Conservation (phyloP, 1,140 invertebrate species). For the Wiebesia pumilae region DNA sequence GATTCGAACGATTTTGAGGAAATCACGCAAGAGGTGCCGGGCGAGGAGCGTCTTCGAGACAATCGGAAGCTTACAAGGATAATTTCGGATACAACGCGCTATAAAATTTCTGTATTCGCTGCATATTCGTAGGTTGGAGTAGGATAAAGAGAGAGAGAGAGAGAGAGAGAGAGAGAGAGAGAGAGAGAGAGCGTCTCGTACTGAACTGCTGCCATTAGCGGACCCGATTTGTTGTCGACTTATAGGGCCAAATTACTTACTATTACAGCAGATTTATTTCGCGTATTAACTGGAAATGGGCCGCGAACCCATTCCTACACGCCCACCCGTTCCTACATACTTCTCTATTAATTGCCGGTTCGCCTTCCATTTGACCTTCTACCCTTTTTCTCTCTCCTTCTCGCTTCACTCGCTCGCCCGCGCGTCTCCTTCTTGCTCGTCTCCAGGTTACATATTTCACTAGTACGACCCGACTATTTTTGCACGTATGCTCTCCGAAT, state of each 20-base stretch:
- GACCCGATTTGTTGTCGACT: slow-evolving; percentile 76
- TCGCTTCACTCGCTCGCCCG: too few species aligned
- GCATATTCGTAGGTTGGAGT: too few species aligned
- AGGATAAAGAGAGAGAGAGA: too few species aligned
- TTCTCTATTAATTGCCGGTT: slow-evolving; percentile 72
- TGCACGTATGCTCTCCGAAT: neutral
- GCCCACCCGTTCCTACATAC: slow-evolving; percentile 60
- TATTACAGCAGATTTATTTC: slow-evolving; percentile 76
- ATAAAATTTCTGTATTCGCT: too few species aligned
- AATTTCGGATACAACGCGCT: too few species aligned
- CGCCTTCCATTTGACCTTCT: neutral
- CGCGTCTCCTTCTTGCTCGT: neutral
- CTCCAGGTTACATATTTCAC: neutral
- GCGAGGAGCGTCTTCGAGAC: too few species aligned
- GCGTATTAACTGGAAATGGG: slow-evolving; percentile 66
- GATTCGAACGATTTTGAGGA: too few species aligned
- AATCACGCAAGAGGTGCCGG: too few species aligned
- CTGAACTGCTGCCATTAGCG: slow-evolving; percentile 68
- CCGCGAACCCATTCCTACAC: slow-evolving; percentile 62
- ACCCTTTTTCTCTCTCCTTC: neutral
- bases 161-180: too few species aligned
- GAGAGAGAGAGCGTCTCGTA: too few species aligned
- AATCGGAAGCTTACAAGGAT: too few species aligned
- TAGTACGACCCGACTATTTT: neutral
- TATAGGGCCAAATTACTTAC: slow-evolving; percentile 74